These are phyloP conservation scores for Rhodophaea formosa DNA, from an alignment of 2,888 invertebrate genomes.

Conservation along the genomic window DNA sequence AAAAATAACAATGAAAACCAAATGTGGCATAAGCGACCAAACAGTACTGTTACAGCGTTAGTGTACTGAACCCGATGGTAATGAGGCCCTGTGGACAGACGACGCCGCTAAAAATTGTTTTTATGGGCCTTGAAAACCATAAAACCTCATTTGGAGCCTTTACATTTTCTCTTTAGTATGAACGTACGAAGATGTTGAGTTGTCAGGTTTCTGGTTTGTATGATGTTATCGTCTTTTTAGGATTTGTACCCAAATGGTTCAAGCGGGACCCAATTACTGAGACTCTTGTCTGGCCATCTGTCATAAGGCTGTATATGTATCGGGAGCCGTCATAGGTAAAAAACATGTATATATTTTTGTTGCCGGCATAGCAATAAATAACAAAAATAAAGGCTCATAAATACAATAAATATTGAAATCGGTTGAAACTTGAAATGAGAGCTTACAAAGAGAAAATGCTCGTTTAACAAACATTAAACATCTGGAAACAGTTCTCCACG, in stretches of 20 bases:
- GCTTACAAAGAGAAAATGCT: neutral
- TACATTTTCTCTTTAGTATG: slow-evolving; percentile 2
- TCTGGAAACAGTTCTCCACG: neutral
- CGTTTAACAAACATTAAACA: neutral
- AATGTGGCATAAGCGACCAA: slow-evolving; percentile 5
- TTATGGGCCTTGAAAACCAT: slow-evolving; percentile 39
- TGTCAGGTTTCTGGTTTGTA: neutral
- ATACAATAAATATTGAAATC: too few species aligned
- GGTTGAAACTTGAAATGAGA: too few species aligned
- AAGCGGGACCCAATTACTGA: too few species aligned
- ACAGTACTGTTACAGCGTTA: neutral
- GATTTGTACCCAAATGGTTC: too few species aligned
- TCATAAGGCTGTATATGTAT: too few species aligned
- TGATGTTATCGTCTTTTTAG: too few species aligned
- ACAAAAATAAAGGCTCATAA: too few species aligned
- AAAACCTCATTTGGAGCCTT: slow-evolving; percentile 37
- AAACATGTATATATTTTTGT: too few species aligned
- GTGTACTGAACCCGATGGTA: slow-evolving; percentile 11
- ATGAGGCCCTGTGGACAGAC: slow-evolving; percentile 28
- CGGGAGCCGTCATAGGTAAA: too few species aligned
- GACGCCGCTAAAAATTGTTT: slow-evolving; percentile 34
- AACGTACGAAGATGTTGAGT: neutral
- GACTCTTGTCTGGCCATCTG: too few species aligned
- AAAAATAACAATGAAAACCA: slow-evolving; percentile 8
- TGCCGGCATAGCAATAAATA: too few species aligned